These are phyloP conservation scores for Bombylius discolor DNA, from an alignment of 2,888 invertebrate species.

Conservation along the genomic window DNA sequence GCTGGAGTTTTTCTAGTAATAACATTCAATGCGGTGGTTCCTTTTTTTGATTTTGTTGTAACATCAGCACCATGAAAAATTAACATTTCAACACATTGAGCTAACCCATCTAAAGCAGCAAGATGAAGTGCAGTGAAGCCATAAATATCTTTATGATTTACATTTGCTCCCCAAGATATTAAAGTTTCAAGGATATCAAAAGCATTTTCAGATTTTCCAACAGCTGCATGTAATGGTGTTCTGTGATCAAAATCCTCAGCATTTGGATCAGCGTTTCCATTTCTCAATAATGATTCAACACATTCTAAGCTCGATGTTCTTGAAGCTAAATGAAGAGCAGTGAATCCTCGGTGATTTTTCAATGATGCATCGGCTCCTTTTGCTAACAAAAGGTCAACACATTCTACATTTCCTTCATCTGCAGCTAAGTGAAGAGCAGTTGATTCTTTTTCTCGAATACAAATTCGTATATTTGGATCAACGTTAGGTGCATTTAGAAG, in stretches of 20 bases:
- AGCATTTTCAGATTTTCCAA: constrained; percentile 69
- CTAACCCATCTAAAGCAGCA: constrained; percentile 72
- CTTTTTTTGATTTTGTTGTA: constrained; percentile 77
- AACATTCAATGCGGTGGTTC: constrained; percentile 72
- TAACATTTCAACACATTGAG: constrained; percentile 71
- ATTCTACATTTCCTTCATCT: constrained; percentile 73
- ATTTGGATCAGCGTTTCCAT: constrained; percentile 65
- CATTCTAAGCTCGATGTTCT: constrained; percentile 68
- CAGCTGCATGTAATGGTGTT: constrained; percentile 70
- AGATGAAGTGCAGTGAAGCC: constrained; percentile 77
- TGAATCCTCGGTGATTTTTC: constrained; percentile 67
- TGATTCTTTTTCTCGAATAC: constrained; percentile 57
- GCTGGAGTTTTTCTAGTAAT: constrained; percentile 78
- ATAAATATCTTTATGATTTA: constrained; percentile 72
- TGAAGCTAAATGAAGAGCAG: constrained; percentile 73
- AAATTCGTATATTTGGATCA: constrained; percentile 55
- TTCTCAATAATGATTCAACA: constrained; percentile 60
- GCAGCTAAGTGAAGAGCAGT: constrained; percentile 77
- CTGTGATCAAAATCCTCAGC: constrained; percentile 68
- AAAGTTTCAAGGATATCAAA: constrained; percentile 68
- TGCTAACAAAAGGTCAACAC: constrained; percentile 57
- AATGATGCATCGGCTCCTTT: constrained; percentile 63
- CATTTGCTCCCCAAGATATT: constrained; percentile 67
- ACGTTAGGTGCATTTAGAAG: constrained; percentile 60
- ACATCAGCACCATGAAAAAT: constrained; percentile 78